Conservation (phyloP, 2,888 invertebrate genomes). For the Hartigia nigra region DNA sequence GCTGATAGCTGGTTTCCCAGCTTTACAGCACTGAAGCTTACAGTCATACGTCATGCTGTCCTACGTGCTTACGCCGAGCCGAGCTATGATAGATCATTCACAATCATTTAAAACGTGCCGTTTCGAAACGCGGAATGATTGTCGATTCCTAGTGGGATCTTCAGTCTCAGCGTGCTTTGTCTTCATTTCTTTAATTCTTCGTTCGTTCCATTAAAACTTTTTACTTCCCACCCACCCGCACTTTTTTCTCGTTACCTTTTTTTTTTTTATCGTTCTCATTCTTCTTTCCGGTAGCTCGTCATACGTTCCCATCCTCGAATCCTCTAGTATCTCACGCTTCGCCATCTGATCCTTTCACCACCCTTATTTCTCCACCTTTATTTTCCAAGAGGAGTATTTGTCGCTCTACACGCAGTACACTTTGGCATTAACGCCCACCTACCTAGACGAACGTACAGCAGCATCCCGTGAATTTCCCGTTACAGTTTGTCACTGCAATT, state of each 20-base stretch:
- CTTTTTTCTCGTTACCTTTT: neutral
- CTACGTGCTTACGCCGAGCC: neutral
- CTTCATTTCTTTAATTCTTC: neutral
- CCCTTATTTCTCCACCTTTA: neutral
- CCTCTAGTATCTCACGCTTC: neutral
- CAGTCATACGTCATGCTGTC: neutral
- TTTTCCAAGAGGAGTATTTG: neutral
- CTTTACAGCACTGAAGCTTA: neutral
- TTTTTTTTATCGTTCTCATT: neutral
- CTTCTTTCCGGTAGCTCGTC: neutral
- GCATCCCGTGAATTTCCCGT: neutral
- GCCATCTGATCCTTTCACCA: neutral
- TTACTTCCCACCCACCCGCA: neutral
- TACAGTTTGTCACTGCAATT: neutral
- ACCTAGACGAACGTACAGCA: neutral
- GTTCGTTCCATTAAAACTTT: neutral
- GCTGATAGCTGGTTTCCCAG: neutral
- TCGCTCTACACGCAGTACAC: neutral
- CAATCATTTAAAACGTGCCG: neutral
- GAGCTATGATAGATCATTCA: neutral
- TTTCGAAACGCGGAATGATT: neutral
- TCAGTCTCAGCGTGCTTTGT: neutral
- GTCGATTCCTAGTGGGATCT: neutral
- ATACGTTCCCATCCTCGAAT: neutral
- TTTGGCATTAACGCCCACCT: neutral